Conservation (phyloP, 2,113 vertebrate genomes). For the Coturnix japonica region DNA sequence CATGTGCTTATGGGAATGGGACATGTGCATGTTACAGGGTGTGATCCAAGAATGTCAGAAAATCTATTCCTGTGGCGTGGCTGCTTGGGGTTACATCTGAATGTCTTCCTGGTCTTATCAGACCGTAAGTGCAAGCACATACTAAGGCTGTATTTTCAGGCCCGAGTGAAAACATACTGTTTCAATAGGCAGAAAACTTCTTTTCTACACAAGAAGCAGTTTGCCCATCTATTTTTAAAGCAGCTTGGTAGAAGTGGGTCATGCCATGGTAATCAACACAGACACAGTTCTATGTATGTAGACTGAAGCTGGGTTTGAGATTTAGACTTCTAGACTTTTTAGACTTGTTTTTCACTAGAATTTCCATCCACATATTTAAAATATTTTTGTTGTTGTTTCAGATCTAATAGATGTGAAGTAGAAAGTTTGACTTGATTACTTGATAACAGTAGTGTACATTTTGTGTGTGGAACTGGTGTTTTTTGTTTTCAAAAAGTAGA, state of each 20-base stretch:
- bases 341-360: not conserved
- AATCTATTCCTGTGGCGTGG: not conserved
- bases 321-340: not conserved
- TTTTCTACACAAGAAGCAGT: not conserved
- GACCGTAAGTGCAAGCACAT: not conserved
- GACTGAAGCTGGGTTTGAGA: not conserved
- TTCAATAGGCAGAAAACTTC: not conserved
- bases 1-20: not conserved
- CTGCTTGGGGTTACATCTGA: not conserved
- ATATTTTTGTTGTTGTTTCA: not conserved
- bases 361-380: not conserved
- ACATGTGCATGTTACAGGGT: not conserved
- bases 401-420: not conserved
- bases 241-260: not conserved
- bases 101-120: not conserved
- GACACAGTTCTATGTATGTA: not conserved
- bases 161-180: not conserved
- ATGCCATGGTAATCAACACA: not conserved
- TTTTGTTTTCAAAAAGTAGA: not conserved
- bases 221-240: not conserved
- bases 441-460: not conserved
- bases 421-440: not conserved
- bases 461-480: not conserved
- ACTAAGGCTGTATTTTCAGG: not conserved
- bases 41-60: not conserved